phyloP scores from a whole-genome alignment of 1,140 invertebrate genomes.

The Drosophila varians region DNA sequence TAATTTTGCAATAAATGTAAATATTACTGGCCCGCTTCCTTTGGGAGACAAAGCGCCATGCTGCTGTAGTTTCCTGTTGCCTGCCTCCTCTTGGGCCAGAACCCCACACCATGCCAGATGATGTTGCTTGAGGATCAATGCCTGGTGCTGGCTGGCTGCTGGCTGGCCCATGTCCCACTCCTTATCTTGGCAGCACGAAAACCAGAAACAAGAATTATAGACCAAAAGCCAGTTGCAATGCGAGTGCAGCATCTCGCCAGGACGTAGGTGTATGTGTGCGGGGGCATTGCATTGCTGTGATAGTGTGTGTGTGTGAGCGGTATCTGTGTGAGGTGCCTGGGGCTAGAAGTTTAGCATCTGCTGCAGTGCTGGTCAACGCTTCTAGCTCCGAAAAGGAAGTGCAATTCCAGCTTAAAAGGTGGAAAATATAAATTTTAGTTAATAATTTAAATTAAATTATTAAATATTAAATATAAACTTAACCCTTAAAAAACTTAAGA shows the following conservation, averaged over 20 bases:
- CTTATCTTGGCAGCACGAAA: conserved; percentile 75
- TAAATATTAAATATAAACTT: too few relatives aligned
- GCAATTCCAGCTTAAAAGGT: background rate
- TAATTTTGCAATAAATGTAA: conserved; percentile 82
- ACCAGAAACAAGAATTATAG: conserved; percentile 80
- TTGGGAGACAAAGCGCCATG: conserved; percentile 74
- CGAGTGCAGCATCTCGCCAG: conserved; percentile 20
- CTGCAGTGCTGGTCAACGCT: conserved; percentile 56
- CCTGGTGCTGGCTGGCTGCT: conserved; percentile 20
- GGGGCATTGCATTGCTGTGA: conserved; percentile 27
- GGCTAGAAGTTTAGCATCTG: conserved; percentile 69
- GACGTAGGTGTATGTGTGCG: conserved; percentile 25
- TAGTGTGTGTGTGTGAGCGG: conserved; percentile 17
- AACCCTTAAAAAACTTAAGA: too few relatives aligned
- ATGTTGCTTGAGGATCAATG: conserved; percentile 4
- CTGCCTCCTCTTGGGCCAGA: conserved; percentile 17
- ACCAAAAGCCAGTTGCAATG: conserved; percentile 75
- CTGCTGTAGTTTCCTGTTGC: conserved; percentile 56
- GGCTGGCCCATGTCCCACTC: conserved; percentile 60
- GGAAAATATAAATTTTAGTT: background rate
- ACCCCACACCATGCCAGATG: too few relatives aligned
- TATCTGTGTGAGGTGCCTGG: conserved; percentile 39
- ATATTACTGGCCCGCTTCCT: conserved; percentile 80
- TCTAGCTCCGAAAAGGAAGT: conserved; percentile 17
- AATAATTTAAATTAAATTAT: background rate